Evolutionary conservation across 2,797 vertebrate genomes (phyloP).

Genomic region (Chaunax sp.): DNA sequence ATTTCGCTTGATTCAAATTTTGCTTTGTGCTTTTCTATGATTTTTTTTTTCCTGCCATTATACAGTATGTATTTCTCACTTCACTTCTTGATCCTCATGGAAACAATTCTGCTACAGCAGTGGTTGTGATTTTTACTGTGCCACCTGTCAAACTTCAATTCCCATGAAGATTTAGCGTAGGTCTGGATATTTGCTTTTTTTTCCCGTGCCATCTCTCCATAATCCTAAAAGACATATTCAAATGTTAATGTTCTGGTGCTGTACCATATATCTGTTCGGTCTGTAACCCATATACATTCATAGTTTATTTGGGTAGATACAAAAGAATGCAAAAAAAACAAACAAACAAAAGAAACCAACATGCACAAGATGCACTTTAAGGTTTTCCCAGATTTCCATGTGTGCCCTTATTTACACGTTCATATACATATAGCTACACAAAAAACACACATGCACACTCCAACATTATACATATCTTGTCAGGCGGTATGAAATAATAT

Average conservation of each 20-base stretch:
- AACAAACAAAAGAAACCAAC: background rate
- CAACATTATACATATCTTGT: slow-evolving; percentile 42
- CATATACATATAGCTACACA: slow-evolving; percentile 8
- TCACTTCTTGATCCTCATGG: slow-evolving; percentile 10
- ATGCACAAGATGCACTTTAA: background rate
- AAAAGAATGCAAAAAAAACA: background rate
- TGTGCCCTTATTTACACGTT: background rate
- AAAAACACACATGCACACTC: slow-evolving; percentile 13
- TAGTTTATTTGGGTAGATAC: too few species aligned
- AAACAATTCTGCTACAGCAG: slow-evolving; percentile 22
- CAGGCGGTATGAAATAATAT: slow-evolving; percentile 68
- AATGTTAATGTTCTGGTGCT: too few species aligned
- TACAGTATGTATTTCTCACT: too few species aligned
- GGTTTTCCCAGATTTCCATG: slow-evolving; percentile 4
- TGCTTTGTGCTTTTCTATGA: background rate
- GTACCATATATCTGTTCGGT: background rate
- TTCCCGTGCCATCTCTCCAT: too few species aligned
- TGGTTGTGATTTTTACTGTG: slow-evolving; percentile 7
- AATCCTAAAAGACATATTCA: too few species aligned
- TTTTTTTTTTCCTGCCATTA: background rate
- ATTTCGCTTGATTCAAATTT: slow-evolving; percentile 16
- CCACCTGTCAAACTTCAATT: slow-evolving; percentile 1
- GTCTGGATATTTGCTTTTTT: slow-evolving; percentile 5
- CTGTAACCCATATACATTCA: too few species aligned
- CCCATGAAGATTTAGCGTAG: background rate